Evolutionary conservation across 2,888 invertebrate genomes (phyloP).

Genomic region (Monoplex corrugatus): DNA sequence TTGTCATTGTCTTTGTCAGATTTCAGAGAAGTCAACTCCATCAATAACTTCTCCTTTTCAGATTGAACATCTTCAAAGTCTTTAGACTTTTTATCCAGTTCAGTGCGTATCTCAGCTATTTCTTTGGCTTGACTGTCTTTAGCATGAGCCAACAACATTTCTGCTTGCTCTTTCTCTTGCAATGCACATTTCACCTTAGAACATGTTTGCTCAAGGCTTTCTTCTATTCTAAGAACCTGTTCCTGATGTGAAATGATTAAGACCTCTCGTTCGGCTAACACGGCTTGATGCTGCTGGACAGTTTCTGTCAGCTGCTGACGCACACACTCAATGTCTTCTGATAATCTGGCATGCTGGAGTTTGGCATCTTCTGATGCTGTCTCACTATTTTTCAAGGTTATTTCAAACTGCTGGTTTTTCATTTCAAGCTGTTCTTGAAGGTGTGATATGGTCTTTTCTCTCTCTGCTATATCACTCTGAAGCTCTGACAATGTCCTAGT

Average conservation of each 20-base stretch:
- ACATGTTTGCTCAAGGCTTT: conserved; percentile 39
- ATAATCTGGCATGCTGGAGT: not conserved
- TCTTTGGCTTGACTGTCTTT: conserved; percentile 45
- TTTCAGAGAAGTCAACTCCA: conserved; percentile 3
- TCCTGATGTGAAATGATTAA: conserved; percentile 9
- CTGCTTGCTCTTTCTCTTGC: conserved; percentile 24
- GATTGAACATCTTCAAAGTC: conserved; percentile 33
- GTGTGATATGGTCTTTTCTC: conserved; percentile 14
- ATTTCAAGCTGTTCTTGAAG: conserved; percentile 50
- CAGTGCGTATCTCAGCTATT: conserved; percentile 31
- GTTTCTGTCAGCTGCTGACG: conserved; percentile 36
- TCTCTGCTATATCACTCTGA: conserved; percentile 41
- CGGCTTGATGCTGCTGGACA: not conserved
- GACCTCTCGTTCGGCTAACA: conserved; percentile 21
- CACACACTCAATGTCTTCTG: not conserved
- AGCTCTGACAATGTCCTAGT: not conserved
- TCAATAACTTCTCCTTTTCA: not conserved
- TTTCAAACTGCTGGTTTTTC: conserved; percentile 44
- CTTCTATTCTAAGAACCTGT: conserved; percentile 41
- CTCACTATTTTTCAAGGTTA: conserved; percentile 28
- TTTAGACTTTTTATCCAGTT: conserved; percentile 46
- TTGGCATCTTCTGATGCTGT: not conserved
- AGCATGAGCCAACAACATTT: conserved; percentile 25
- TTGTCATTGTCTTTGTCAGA: conserved; percentile 10
- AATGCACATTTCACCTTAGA: conserved; percentile 17